Conservation (phyloP, 1,140 invertebrate species). For the Carposina sasakii region DNA sequence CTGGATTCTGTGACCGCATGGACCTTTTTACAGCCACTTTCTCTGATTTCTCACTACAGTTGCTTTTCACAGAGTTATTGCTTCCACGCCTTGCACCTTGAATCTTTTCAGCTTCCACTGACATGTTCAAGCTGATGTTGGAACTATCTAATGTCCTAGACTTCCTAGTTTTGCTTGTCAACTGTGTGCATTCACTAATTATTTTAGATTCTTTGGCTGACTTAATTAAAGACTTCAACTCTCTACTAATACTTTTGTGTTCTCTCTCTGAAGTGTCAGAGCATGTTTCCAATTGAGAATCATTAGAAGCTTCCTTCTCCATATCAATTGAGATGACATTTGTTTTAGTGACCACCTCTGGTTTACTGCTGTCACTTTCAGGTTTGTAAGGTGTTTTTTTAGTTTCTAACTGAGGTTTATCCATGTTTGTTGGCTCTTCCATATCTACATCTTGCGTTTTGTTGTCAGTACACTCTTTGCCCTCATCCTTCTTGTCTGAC, state of each 20-base stretch:
- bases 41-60: conserved; percentile 52
- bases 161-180: conserved; percentile 63
- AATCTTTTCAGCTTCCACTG: conserved; percentile 44
- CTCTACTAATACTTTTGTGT: conserved; percentile 60
- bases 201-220: conserved; percentile 71
- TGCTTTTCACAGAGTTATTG: conserved; percentile 53
- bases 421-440: no score
- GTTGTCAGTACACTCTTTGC: no score
- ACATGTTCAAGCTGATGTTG: conserved; percentile 36
- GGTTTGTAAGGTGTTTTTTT: conserved; percentile 5
- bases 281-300: conserved; percentile 36
- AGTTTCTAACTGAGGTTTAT: no score
- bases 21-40: conserved; percentile 51
- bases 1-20: conserved; percentile 74
- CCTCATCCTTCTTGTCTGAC: no score
- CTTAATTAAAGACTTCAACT: conserved; percentile 63
- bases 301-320: conserved; percentile 39
- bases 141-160: conserved; percentile 50
- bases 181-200: conserved; percentile 66
- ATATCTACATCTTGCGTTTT: no score
- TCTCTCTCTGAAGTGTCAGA: conserved; percentile 52
- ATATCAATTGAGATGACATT: conserved; percentile 17
- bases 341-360: conserved; percentile 10
- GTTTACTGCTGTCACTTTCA: not conserved
- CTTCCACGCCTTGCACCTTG: conserved; percentile 44